Evolutionary conservation across 2,797 vertebrate genomes (phyloP), one percentile per base, ranked within the genome.

Genomic region (Muscicapa striata): DNA sequence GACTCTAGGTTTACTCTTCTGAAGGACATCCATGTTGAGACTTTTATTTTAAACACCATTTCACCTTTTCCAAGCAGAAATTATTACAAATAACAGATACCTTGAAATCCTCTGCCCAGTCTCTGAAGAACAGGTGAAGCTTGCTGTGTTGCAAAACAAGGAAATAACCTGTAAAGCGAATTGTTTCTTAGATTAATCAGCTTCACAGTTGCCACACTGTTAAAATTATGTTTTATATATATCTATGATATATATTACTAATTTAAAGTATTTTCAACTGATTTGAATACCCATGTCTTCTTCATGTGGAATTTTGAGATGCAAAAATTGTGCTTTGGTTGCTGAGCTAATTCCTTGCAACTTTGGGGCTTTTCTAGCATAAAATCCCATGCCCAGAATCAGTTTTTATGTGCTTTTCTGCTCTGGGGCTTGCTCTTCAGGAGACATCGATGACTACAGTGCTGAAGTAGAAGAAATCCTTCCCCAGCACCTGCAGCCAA

Each of bases 401-500:
- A 43, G 4, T 52, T 58, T 66, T 62, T 6, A 68, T 6, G 5
- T 38, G n/a, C 16, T 68, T 76, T 73, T 67, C 13, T 61, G 46
- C 64, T 38, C 32, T 23, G 72, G 41, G 24, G 3, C 80, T 89
- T 72, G 68, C 91, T 80, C 18, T 91, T 29, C 72, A 99, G 99
- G 99, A 80, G 99, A 99, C 16, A 97, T 99, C 6, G 99, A 99
- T 30, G 99, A 99, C 87, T 98, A 98, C 9, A 97, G 97, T 72
- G 97, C 98, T 19, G 99, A 99, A 96, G 98, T 99, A 40, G 99
- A 99, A 87, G 99, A 99, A 88, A 99, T 99, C 77, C 98, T 99
- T 68, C 99, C 99, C 43, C 99, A 99, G 97, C 99, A 99, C 96
- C 97, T 99, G 11, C 99, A 99, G 97, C 99, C 98, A 0, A 96